Base-by-base conservation (phyloP, 2,888 invertebrate species). In the Malacosoma neustria region DNA sequence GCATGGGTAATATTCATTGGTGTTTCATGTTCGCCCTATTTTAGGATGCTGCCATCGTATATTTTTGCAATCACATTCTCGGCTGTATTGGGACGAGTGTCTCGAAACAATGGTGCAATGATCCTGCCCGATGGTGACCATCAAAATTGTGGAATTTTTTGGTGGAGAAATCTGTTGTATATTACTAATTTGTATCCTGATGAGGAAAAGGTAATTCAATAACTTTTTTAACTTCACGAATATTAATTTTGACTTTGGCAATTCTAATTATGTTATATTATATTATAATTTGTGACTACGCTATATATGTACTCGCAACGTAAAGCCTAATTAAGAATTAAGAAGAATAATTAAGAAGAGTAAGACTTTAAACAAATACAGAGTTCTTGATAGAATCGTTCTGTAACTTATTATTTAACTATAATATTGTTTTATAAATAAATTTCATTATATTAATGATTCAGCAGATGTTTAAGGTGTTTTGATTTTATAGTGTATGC, bases 401-500 rank as follows among this genome's bases (percentile, higher is more conserved):
- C n/a, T n/a, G n/a, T n/a, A n/a, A n/a, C n/a, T n/a, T n/a, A n/a
- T n/a, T n/a, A n/a, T n/a, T n/a, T n/a, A n/a, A n/a, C n/a, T n/a
- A n/a, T n/a, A n/a, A 33, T 13, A 13, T 9, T 9, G n/a, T 32
- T 13, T n/a, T 32, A 5, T 5, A 11, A 32, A 4, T 32, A 13
- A n/a, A 12, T 32, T 32, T 9, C 13, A 2, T 33, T 1, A 11
- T 33, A 14, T 14, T 2, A 3, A 5, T 12, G 11, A 7, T 15
- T 22, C 2, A 2, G 11, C 11, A 11, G 5, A 9, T 31, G 11
- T n/a, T 34, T 1, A 1, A 7, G 11, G 1, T 9, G 22, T n/a
- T n/a, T n/a, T n/a, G n/a, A n/a, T 13, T 29, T 30, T 9, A 14
- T 67, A 94, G 93, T 94, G 94, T 53, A 91, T 93, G 91, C 84